Percentiles rank a stretch among this genome's conserved stretches.
phyloP scores from a whole-genome alignment of 2,113 vertebrate species.

The Leptocoma aspasia region DNA sequence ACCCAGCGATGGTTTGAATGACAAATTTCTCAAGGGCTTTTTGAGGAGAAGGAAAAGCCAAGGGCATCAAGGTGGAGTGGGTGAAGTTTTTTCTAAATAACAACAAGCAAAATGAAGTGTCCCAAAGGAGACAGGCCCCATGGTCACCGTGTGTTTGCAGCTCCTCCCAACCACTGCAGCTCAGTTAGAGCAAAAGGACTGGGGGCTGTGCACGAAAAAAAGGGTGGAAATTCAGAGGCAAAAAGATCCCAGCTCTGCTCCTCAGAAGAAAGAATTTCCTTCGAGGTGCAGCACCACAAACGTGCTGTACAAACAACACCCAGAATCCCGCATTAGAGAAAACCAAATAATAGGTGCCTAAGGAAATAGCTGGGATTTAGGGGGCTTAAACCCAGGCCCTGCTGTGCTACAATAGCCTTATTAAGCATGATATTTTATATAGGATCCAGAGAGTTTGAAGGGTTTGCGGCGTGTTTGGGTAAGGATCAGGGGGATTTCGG shows the following conservation, averaged over 20 bases:
- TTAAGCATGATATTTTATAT: slow-evolving; percentile 56
- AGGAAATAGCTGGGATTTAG: slow-evolving; percentile 47
- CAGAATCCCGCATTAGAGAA: neutral
- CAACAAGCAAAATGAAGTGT: neutral
- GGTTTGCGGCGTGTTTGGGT: slow-evolving; percentile 36
- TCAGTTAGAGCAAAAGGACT: neutral
- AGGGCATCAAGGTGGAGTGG: neutral
- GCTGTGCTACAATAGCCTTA: slow-evolving; percentile 58
- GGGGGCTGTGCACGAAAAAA: neutral
- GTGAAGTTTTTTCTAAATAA: neutral
- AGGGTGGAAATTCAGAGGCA: neutral
- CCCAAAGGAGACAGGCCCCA: neutral
- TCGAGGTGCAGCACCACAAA: neutral
- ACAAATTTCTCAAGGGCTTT: neutral
- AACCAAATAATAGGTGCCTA: slow-evolving; percentile 15
- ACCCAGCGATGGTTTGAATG: neutral
- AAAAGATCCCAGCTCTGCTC: neutral
- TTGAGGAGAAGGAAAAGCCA: neutral
- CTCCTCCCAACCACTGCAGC: neutral
- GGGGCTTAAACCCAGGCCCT: slow-evolving; percentile 29
- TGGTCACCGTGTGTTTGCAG: neutral
- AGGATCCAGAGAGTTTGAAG: slow-evolving; percentile 2
- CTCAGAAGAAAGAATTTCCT: neutral
- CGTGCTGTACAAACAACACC: neutral
- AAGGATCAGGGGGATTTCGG: slow-evolving; percentile 61